Conservation (phyloP, 2,797 vertebrate genomes). For the Buphagus erythrorhynchus region DNA sequence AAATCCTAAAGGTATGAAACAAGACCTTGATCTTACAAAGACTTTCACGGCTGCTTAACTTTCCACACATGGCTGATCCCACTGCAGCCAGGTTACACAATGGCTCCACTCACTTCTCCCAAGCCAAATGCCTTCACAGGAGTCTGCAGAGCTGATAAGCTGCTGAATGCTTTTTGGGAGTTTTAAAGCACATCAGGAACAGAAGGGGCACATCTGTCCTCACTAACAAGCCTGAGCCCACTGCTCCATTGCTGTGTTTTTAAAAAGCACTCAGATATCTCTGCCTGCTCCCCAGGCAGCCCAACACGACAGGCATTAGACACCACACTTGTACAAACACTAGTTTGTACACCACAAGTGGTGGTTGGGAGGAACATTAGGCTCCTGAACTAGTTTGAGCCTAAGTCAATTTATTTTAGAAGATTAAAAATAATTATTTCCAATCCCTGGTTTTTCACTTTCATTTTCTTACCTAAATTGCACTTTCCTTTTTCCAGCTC, state of each 20-base stretch:
- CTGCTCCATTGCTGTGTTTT: background rate
- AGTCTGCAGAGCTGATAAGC: background rate
- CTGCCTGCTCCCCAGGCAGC: background rate
- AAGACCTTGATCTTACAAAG: constrained; percentile 23
- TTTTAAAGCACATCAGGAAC: background rate
- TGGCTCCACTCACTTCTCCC: background rate
- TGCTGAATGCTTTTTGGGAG: background rate
- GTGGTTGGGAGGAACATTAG: background rate
- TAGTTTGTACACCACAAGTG: no score
- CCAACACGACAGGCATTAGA: background rate
- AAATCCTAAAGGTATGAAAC: constrained; percentile 19
- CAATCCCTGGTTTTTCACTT: background rate
- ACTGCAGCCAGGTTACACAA: background rate
- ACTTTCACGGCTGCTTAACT: background rate
- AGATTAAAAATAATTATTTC: constrained; percentile 12
- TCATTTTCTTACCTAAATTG: constrained; percentile 83
- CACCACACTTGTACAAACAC: background rate
- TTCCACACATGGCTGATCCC: background rate
- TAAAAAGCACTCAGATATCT: background rate
- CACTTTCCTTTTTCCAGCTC: constrained; percentile 91
- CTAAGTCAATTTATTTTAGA: constrained; percentile 15
- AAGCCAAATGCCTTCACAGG: rapidly evolving
- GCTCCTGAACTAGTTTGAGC: background rate
- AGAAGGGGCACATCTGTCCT: background rate
- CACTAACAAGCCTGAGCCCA: background rate